phyloP scores from a whole-genome alignment of 2,797 vertebrate genomes.

The Muscicapa comitata region DNA sequence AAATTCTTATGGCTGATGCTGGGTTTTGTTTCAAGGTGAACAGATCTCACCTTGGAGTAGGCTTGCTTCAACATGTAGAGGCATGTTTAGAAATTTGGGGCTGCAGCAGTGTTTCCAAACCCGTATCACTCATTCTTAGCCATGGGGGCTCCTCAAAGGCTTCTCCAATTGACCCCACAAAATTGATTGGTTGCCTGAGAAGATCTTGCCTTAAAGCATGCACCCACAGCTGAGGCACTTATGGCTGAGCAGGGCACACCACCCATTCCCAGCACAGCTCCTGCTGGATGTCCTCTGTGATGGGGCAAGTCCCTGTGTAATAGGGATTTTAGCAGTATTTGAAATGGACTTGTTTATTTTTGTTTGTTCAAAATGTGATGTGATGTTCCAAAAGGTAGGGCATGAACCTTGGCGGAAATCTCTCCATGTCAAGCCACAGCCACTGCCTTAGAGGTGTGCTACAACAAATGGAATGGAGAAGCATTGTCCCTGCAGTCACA shows the following conservation, averaged over 20 bases:
- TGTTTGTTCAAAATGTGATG: neutral
- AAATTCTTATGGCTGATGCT: neutral
- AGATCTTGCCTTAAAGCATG: neutral
- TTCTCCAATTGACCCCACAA: neutral
- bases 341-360: neutral
- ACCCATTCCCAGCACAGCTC: neutral
- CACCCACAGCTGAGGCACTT: neutral
- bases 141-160: neutral
- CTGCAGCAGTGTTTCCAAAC: neutral
- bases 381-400: neutral
- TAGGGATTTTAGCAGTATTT: neutral
- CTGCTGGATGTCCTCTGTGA: neutral
- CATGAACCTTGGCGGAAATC: neutral
- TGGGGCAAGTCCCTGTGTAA: neutral
- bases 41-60: neutral
- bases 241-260: neutral
- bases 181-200: neutral
- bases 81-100: neutral
- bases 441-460: neutral
- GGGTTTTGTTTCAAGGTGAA: neutral
- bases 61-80: neutral
- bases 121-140: neutral
- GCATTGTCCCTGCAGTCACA: rapidly evolving
- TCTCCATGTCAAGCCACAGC: neutral
- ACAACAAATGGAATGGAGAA: neutral